Conservation (phyloP, 2,797 vertebrate species). For the Aulostomus chinensis region DNA sequence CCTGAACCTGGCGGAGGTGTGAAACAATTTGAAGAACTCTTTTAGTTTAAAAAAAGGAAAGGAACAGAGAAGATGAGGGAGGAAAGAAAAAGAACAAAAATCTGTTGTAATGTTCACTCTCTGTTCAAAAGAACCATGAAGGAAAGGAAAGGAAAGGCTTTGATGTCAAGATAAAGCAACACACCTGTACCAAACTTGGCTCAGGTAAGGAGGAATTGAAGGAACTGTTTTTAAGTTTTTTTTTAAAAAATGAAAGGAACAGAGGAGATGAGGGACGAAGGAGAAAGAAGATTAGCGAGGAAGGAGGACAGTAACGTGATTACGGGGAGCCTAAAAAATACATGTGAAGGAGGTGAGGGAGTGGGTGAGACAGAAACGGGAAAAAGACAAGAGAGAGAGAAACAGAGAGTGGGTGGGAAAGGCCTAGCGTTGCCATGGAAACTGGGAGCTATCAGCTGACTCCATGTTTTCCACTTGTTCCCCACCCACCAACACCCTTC, state of each 20-base stretch:
- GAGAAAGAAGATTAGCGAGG: not conserved
- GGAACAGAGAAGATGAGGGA: not conserved
- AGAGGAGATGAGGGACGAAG: not conserved
- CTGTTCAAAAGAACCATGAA: not conserved
- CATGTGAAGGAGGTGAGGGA: constrained; percentile 57
- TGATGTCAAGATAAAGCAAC: not conserved
- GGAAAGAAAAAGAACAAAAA: constrained; percentile 5
- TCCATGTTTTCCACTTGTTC: constrained; percentile 69
- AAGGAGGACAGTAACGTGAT: constrained; percentile 18
- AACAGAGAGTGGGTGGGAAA: constrained; percentile 76
- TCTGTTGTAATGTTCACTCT: no score
- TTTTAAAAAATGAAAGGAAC: not conserved
- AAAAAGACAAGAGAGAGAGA: constrained; percentile 28
- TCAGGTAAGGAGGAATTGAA: constrained; percentile 49
- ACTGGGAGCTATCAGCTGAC: constrained; percentile 82
- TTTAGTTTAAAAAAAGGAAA: constrained; percentile 2
- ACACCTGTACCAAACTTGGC: no score
- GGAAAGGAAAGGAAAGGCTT: constrained; percentile 4
- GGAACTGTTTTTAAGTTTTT: constrained; percentile 17
- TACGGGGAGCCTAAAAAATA: constrained; percentile 35
- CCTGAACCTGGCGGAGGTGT: no score
- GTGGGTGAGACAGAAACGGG: constrained; percentile 37
- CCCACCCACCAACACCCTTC: constrained; percentile 63
- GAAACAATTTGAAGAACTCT: no score
- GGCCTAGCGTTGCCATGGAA: constrained; percentile 81